phyloP scores from a whole-genome alignment of 2,888 invertebrate species.

The Malthinus seriepunctatus region DNA sequence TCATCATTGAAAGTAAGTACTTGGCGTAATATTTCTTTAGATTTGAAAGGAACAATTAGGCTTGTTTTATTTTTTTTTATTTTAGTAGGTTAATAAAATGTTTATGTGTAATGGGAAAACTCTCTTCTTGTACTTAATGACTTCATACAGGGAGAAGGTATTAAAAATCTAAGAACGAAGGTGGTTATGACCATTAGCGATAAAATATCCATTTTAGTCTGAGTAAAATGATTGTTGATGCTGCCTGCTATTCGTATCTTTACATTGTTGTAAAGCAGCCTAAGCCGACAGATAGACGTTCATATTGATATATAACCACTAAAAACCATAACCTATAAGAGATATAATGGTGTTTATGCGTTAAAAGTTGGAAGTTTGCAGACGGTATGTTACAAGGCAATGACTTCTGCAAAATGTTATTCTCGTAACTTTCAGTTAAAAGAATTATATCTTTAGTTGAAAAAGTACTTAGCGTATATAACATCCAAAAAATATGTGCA shows the following conservation, averaged over 20 bases:
- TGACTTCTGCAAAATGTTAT: constrained; percentile 27
- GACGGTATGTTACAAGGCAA: constrained; percentile 26
- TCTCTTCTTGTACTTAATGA: no score
- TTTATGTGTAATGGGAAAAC: no score
- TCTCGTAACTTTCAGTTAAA: constrained; percentile 18
- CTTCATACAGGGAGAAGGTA: no score
- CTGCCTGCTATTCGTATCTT: constrained; percentile 20
- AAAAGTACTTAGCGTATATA: constrained; percentile 21
- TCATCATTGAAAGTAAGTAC: no score
- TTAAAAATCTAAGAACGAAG: neutral
- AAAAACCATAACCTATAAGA: constrained; percentile 29
- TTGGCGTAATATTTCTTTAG: no score
- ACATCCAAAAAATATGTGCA: constrained; percentile 19
- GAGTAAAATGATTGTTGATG: constrained; percentile 24
- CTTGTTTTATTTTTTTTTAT: no score
- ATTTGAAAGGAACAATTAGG: no score
- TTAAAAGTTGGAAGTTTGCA: constrained; percentile 27
- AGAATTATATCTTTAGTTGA: constrained; percentile 22
- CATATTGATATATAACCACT: constrained; percentile 34
- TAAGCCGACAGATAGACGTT: constrained; percentile 30
- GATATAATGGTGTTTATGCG: constrained; percentile 29
- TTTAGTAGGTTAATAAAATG: no score
- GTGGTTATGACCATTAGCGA: constrained; percentile 26
- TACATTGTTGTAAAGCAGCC: constrained; percentile 31
- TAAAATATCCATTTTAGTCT: constrained; percentile 24